These are phyloP conservation scores for Microcebus murinus DNA, from an alignment of 2,113 vertebrate species.

Conservation along the genomic window DNA sequence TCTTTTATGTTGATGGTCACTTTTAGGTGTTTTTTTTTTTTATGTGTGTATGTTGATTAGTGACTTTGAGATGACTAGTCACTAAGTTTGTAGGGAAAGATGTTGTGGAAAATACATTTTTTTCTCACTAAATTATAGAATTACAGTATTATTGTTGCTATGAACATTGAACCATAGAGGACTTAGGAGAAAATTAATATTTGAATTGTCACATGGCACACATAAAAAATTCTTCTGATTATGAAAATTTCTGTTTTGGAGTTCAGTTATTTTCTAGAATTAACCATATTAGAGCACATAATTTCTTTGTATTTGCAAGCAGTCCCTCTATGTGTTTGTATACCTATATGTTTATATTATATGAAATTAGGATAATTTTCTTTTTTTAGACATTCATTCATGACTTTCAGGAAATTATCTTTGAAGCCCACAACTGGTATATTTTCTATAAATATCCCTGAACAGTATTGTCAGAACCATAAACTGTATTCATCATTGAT, in stretches of 20 bases:
- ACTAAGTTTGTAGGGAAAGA: background rate
- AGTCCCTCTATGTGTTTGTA: background rate
- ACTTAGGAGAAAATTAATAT: conserved; percentile 1
- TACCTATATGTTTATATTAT: background rate
- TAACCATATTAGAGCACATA: background rate
- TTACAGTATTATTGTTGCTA: background rate
- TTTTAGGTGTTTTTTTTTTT: background rate
- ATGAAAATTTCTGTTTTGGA: background rate
- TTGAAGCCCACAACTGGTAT: background rate
- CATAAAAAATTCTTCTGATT: background rate
- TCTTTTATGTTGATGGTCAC: background rate
- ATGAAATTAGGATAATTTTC: conserved; percentile 17
- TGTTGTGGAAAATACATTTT: background rate
- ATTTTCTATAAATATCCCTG: background rate
- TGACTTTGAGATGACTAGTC: conserved; percentile 2
- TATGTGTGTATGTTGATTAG: background rate
- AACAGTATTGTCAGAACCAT: background rate
- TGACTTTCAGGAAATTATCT: conserved; percentile 9
- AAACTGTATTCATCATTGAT: background rate
- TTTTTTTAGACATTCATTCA: background rate
- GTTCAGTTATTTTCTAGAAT: conserved; percentile 13
- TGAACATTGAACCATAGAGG: background rate
- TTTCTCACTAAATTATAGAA: background rate
- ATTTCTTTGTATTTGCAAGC: background rate
- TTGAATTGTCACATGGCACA: background rate